Percentiles rank a stretch among this genome's conserved stretches.
Evolutionary conservation across 1,140 invertebrate species (phyloP).

Genomic region (Lethocerus indicus): DNA sequence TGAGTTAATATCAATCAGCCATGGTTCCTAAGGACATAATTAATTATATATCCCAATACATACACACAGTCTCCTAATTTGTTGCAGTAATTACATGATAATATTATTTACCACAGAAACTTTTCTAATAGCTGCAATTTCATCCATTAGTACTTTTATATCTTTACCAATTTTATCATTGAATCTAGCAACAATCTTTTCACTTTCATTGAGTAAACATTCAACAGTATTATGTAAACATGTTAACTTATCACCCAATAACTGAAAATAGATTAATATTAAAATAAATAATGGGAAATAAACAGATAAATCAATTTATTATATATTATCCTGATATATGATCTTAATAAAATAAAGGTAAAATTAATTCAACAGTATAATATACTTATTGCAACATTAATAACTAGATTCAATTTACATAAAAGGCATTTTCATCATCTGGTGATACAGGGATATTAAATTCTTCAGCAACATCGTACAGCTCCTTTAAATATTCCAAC

Average conservation of each 20-base stretch:
- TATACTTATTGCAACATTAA: neutral
- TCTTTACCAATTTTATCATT: slow-evolving; percentile 40
- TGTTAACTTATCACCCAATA: slow-evolving; percentile 10
- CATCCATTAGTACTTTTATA: slow-evolving; percentile 40
- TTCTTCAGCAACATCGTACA: slow-evolving; percentile 53
- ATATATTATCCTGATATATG: no score
- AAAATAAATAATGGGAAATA: no score
- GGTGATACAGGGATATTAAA: slow-evolving; percentile 42
- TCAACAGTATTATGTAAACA: slow-evolving; percentile 26
- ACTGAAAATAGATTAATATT: no score
- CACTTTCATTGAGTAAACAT: slow-evolving; percentile 31
- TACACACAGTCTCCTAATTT: neutral
- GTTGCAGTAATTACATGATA: no score
- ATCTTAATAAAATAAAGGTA: neutral
- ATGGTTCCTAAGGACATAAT: slow-evolving; percentile 36
- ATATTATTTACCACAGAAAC: slow-evolving; percentile 32
- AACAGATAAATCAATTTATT: neutral
- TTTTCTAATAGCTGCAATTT: slow-evolving; percentile 44
- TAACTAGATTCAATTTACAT: no score
- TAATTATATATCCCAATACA: slow-evolving; percentile 13
- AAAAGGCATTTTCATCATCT: slow-evolving; percentile 30
- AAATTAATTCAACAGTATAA: neutral
- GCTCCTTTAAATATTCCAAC: slow-evolving; percentile 48
- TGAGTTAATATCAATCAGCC: slow-evolving; percentile 53
- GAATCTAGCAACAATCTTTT: slow-evolving; percentile 34